A percentile compares a stretch with the other conserved stretches of the same genome.
Conservation (phyloP, 1,140 invertebrate genomes). For the Drosophila sproati region DNA sequence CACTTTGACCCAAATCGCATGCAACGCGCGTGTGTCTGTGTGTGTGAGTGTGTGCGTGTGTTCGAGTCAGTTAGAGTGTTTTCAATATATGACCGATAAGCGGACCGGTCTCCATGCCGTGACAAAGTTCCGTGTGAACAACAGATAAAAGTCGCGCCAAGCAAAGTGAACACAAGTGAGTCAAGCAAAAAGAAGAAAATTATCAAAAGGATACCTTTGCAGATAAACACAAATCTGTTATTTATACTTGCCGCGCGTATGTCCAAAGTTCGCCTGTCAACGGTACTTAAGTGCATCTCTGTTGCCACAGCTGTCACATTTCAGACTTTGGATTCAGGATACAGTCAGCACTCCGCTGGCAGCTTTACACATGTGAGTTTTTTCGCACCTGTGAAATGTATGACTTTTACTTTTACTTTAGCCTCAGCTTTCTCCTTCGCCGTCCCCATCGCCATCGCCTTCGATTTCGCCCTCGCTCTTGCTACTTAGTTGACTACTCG, state of each 20-base stretch:
- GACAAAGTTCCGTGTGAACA: slow-evolving; percentile 53
- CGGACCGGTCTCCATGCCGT: slow-evolving; percentile 57
- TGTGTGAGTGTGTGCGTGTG: not conserved
- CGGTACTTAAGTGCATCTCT: slow-evolving; percentile 23
- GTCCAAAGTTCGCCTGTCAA: slow-evolving; percentile 13
- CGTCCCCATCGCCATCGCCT: not conserved
- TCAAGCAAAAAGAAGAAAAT: not conserved
- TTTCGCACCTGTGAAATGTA: slow-evolving; percentile 55
- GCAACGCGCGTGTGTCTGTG: slow-evolving; percentile 28
- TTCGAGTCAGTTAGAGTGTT: not conserved
- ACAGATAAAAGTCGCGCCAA: slow-evolving; percentile 34
- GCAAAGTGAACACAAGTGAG: slow-evolving; percentile 18
- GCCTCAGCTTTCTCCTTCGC: not conserved
- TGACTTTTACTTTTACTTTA: slow-evolving; percentile 44
- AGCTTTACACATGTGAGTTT: slow-evolving; percentile 56
- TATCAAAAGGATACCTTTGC: slow-evolving; percentile 19
- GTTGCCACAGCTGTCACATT: slow-evolving; percentile 21
- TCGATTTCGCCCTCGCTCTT: not conserved
- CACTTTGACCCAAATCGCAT: slow-evolving; percentile 77
- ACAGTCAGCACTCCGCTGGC: slow-evolving; percentile 9
- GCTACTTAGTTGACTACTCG: not conserved
- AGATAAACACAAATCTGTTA: slow-evolving; percentile 35
- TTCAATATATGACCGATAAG: slow-evolving; percentile 59
- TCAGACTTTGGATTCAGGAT: slow-evolving; percentile 7
- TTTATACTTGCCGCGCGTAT: slow-evolving; percentile 1